phyloP scores from a whole-genome alignment of 64 coral and sea anemone genomes.

The Astreopora myriophthalma region DNA sequence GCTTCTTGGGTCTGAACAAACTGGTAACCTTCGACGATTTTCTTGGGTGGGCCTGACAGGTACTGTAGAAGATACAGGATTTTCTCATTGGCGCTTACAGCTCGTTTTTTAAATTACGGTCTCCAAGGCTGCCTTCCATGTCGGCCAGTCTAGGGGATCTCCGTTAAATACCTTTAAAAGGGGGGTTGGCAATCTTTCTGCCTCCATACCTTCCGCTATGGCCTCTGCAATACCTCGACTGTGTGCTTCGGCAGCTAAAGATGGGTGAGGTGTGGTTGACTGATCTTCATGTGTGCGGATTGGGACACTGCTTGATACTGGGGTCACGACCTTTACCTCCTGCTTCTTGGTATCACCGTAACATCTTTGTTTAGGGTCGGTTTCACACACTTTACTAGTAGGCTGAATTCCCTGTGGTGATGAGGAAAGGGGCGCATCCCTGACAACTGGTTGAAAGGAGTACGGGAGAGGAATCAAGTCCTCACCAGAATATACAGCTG shows the following conservation, averaged over 20 bases:
- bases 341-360: no score
- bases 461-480: background rate
- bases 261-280: no score
- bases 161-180: background rate
- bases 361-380: no score
- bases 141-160: background rate
- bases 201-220: background rate
- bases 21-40: constrained; percentile 13
- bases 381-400: no score
- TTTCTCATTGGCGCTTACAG: background rate
- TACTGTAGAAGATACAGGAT: background rate
- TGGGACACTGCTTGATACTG: no score
- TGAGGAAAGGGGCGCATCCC: no score
- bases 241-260: no score
- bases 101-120: background rate
- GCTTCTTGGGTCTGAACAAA: background rate
- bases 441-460: background rate
- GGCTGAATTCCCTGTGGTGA: no score
- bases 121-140: constrained; percentile 20
- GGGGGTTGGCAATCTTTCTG: constrained; percentile 4
- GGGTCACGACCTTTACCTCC: no score
- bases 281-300: no score
- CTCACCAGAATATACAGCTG: background rate
- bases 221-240: background rate
- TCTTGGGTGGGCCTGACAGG: background rate